Evolutionary conservation across 35 echinoderm and acorn worm species (phyloP).

Genomic region (Holothuria glaberrima): DNA sequence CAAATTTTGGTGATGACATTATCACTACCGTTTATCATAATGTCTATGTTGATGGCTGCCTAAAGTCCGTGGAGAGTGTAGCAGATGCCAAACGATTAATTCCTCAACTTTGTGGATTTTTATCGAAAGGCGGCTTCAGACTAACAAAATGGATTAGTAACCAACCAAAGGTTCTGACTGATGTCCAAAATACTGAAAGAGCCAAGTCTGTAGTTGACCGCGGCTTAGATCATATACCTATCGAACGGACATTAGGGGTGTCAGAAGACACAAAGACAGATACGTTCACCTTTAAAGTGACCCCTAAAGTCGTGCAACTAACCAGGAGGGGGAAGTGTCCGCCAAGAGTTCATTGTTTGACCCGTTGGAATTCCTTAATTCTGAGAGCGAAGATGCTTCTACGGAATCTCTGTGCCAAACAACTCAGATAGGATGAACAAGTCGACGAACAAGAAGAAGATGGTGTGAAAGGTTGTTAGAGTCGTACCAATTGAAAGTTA

Average conservation of each 20-base stretch:
- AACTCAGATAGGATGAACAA: conserved; percentile 36
- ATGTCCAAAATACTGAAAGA: background rate
- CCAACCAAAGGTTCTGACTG: background rate
- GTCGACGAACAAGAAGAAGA: background rate
- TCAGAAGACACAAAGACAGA: background rate
- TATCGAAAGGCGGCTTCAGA: background rate
- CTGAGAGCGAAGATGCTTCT: conserved; percentile 49
- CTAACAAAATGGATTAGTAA: background rate
- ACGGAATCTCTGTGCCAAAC: conserved; percentile 41
- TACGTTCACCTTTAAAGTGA: background rate
- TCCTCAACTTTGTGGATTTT: background rate
- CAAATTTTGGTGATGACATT: conserved; percentile 9
- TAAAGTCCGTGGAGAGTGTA: background rate
- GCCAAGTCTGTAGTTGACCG: background rate
- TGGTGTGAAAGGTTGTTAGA: conserved; percentile 42
- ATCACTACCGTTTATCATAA: background rate
- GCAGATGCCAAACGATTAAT: background rate
- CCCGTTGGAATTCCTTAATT: conserved; percentile 47
- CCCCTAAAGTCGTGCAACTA: background rate
- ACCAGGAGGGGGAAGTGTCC: conserved; percentile 3
- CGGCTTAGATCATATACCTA: background rate
- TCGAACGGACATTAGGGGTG: background rate
- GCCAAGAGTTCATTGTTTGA: conserved; percentile 52
- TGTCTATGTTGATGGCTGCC: conserved; percentile 41
- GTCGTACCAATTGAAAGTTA: background rate